Percentiles rank a stretch among this genome's conserved stretches.
Conservation (phyloP, 2,888 invertebrate species). For the Apamea anceps region DNA sequence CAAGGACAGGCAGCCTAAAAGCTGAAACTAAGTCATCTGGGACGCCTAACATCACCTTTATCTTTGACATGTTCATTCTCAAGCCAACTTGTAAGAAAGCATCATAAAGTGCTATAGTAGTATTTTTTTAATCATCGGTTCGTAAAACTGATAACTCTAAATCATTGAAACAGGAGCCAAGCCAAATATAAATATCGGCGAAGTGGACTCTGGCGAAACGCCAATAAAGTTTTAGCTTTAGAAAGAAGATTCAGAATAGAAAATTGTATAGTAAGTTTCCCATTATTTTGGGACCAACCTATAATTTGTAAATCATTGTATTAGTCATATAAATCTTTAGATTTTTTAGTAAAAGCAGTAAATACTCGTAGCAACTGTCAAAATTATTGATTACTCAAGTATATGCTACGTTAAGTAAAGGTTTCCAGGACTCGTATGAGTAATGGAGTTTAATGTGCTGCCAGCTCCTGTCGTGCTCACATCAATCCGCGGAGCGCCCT, state of each 20-base stretch:
- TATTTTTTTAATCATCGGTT: background rate
- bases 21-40: too few species aligned
- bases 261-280: background rate
- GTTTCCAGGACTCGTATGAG: slow-evolving; percentile 20
- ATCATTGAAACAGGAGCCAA: background rate
- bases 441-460: slow-evolving; percentile 35
- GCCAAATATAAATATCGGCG: background rate
- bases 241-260: slow-evolving; percentile 1
- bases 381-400: slow-evolving; percentile 16
- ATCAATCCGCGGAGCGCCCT: slow-evolving; percentile 17
- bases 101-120: too few species aligned
- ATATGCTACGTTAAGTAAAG: background rate
- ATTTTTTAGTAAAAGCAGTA: background rate
- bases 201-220: slow-evolving; percentile 10
- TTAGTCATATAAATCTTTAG: background rate
- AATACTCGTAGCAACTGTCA: background rate
- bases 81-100: too few species aligned
- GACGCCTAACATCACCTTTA: too few species aligned
- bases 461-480: slow-evolving; percentile 20
- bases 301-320: background rate
- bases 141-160: background rate
- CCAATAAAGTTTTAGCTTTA: slow-evolving; percentile 17
- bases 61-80: too few species aligned
- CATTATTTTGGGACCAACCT: background rate
- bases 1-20: too few species aligned